Base-by-base conservation (phyloP, 2,113 vertebrate genomes). In the Sturnus vulgaris region DNA sequence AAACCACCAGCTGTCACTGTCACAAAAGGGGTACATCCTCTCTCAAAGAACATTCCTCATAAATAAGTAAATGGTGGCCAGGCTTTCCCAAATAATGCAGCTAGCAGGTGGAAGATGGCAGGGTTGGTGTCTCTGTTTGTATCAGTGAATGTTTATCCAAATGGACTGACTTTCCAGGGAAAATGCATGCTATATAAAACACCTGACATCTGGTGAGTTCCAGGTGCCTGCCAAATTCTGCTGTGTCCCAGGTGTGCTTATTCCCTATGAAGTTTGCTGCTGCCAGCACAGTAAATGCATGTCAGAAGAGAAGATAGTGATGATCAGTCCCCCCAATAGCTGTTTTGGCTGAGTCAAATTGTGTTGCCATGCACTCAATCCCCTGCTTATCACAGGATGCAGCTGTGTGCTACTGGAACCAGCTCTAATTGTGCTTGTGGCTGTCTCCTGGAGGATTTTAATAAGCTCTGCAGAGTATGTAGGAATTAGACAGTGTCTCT, bases 151-250 rank as follows among this genome's bases (percentile, higher is more conserved):
- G 12, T 40, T 88, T 89, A 86, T 90, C 86, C 88, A 92, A 91
- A 76, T 53, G 77, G 77, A 89, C 30, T 37, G 86, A 53, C 80
- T 86, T 96, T 71, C 83, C 37, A 76, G 82, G 78, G 84, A 92
- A 92, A 88, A 89, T 44, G 30, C 17, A 8, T 63, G 82, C 72
- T 86, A 23, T 70, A 68, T 71, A 71, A 92, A 90, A 78, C 90
- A 94, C 72, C 95, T 95, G 87, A 86, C 91, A 94, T 91, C 94
- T 95, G 93, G 87, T 75, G 95, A 69, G 52, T 82, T 96, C 90
- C 95, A 96, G 90, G 57, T 88, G 90, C 75, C 90, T 97, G 93
- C 94, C 92, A 95, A 88, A 70, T 90, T 63, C 85, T 90, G 76
- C 63, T 81, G 49, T 66, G 60, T 94, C 93, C 96, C 82, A 93